phyloP scores from a whole-genome alignment of 2,888 invertebrate genomes.

The Torymus aiolomorphi region DNA sequence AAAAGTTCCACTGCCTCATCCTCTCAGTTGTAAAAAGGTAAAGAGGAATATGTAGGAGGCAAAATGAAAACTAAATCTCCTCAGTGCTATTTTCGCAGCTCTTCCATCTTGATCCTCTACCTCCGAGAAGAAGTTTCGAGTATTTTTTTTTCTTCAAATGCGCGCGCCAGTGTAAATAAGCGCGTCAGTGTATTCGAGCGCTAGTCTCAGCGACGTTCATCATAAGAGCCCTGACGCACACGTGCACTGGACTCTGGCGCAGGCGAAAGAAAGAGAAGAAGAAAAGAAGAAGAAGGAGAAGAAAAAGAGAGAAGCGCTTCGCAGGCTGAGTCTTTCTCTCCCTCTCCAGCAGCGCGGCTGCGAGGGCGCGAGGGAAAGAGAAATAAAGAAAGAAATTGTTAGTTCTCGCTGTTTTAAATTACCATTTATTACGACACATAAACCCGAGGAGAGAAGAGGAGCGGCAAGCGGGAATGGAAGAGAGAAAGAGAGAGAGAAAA shows the following conservation, averaged over 20 bases:
- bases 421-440: constrained; percentile 76
- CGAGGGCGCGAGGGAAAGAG: constrained; percentile 59
- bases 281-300: constrained; percentile 47
- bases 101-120: constrained; percentile 47
- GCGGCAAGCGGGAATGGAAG: constrained; percentile 62
- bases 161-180: constrained; percentile 38
- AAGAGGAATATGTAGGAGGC: constrained; percentile 16
- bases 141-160: constrained; percentile 40
- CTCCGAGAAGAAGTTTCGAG: constrained; percentile 33
- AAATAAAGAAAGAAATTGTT: constrained; percentile 76
- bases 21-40: neutral
- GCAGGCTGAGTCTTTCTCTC: constrained; percentile 35
- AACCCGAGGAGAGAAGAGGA: constrained; percentile 66
- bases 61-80: constrained; percentile 56
- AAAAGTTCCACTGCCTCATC: constrained; percentile 7
- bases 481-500: constrained; percentile 21
- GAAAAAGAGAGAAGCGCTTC: constrained; percentile 1
- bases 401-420: constrained; percentile 76
- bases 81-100: constrained; percentile 34
- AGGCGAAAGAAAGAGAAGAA: neutral
- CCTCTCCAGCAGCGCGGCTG: constrained; percentile 26
- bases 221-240: constrained; percentile 47
- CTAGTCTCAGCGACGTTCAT: constrained; percentile 48
- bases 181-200: neutral
- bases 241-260: constrained; percentile 54